Evolutionary conservation across 92 coral and sea anemone genomes (phyloP).

Genomic region (Palythoa grandiflora): DNA sequence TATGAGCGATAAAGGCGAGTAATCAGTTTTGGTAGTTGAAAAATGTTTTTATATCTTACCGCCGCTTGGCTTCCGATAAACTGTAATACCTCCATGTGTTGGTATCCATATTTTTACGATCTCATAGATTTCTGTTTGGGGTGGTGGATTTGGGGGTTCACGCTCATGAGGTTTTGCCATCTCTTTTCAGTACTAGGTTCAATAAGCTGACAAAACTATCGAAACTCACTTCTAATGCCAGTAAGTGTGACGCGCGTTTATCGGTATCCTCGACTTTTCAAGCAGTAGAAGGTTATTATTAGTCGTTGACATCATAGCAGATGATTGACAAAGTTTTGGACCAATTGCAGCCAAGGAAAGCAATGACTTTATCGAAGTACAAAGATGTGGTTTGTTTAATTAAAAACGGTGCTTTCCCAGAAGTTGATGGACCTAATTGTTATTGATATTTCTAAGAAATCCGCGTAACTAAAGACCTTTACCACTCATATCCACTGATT

Average conservation of each 20-base stretch:
- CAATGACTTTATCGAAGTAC: not conserved
- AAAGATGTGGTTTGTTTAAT: not conserved
- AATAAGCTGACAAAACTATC: not conserved
- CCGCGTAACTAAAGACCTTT: not conserved
- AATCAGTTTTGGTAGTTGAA: not conserved
- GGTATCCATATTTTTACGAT: constrained; percentile 9
- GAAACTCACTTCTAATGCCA: not conserved
- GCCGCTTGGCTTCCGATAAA: not conserved
- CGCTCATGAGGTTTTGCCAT: not conserved
- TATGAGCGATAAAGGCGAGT: not conserved
- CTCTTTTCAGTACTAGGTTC: not conserved
- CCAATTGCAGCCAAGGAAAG: too few relatives aligned
- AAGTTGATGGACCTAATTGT: not conserved
- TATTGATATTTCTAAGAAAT: not conserved
- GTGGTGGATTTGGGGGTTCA: not conserved
- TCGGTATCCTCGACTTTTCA: not conserved
- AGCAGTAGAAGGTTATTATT: not conserved
- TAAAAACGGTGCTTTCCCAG: not conserved
- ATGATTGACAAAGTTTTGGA: not conserved
- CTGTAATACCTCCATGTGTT: not conserved
- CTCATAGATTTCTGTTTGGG: not conserved
- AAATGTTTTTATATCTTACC: not conserved
- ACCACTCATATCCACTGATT: too few relatives aligned
- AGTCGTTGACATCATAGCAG: not conserved
- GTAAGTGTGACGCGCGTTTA: not conserved